phyloP scores from a whole-genome alignment of 2,888 invertebrate species.

The Drosophila recens region DNA sequence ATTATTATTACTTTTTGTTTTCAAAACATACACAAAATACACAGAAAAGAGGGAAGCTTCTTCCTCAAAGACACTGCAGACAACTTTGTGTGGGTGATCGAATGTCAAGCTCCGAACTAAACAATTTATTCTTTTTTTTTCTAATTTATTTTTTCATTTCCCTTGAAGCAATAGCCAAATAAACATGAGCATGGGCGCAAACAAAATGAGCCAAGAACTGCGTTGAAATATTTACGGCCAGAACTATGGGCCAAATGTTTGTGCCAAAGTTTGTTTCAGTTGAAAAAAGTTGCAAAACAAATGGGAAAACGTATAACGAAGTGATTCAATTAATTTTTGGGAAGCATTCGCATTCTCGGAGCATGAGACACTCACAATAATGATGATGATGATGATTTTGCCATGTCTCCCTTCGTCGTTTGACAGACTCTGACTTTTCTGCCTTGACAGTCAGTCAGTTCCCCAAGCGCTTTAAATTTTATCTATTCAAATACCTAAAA shows the following conservation, averaged over 20 bases:
- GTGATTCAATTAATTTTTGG: slow-evolving; percentile 63
- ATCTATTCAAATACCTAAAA: slow-evolving; percentile 67
- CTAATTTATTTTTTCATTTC: slow-evolving; percentile 20
- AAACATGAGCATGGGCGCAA: slow-evolving; percentile 47
- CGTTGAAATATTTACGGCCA: slow-evolving; percentile 48
- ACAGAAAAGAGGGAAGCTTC: slow-evolving; percentile 22
- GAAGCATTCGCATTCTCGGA: slow-evolving; percentile 50
- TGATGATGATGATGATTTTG: slow-evolving; percentile 24
- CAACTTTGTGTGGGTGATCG: slow-evolving; percentile 71
- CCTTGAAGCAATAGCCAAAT: slow-evolving; percentile 50
- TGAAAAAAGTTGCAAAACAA: slow-evolving; percentile 18
- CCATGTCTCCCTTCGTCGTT: slow-evolving; percentile 38
- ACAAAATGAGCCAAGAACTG: slow-evolving; percentile 45
- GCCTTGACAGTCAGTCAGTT: slow-evolving; percentile 26
- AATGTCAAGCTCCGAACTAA: slow-evolving; percentile 66
- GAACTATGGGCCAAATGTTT: slow-evolving; percentile 47
- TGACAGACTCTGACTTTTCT: slow-evolving; percentile 37
- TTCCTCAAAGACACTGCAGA: slow-evolving; percentile 15
- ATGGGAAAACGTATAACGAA: slow-evolving; percentile 8
- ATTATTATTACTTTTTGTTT: slow-evolving; percentile 51
- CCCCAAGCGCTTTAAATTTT: slow-evolving; percentile 43
- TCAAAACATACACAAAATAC: slow-evolving; percentile 33
- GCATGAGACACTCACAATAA: slow-evolving; percentile 39
- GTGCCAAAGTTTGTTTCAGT: slow-evolving; percentile 34
- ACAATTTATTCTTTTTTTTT: slow-evolving; percentile 31